These are phyloP conservation scores for Mobula hypostoma DNA, from an alignment of 2,113 vertebrate species.

Conservation along the genomic window DNA sequence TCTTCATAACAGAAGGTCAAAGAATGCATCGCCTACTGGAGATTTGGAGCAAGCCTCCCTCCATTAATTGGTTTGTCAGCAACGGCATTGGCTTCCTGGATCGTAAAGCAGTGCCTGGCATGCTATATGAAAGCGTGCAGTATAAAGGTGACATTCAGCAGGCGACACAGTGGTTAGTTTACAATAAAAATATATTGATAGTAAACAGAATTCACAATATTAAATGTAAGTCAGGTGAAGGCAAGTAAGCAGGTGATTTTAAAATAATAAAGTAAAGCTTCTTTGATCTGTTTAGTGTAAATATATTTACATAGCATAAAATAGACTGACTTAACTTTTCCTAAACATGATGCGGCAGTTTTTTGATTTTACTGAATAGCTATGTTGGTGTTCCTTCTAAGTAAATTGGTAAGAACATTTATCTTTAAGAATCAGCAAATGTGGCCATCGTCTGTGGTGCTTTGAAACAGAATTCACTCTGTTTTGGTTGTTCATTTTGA, in stretches of 20 bases:
- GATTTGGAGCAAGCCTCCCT: too few species aligned
- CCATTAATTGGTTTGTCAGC: not conserved
- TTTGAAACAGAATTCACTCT: not conserved
- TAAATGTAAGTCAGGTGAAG: conserved; percentile 6
- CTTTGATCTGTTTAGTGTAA: conserved; percentile 32
- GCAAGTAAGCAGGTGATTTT: conserved; percentile 29
- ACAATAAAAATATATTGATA: conserved; percentile 37
- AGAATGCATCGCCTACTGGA: not conserved
- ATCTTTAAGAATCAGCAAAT: not conserved
- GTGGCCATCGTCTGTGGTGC: too few species aligned
- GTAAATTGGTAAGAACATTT: not conserved
- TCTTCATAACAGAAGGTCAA: not conserved
- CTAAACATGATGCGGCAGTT: not conserved
- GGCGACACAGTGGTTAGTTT: not conserved
- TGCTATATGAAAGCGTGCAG: not conserved
- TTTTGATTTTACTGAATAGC: not conserved
- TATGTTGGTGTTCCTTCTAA: not conserved
- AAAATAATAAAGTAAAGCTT: conserved; percentile 1
- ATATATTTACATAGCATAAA: conserved; percentile 8
- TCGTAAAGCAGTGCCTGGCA: not conserved
- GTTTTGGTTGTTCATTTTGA: not conserved
- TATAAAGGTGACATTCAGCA: conserved; percentile 16
- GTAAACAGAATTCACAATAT: conserved; percentile 10
- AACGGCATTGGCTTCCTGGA: not conserved
- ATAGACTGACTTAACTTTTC: not conserved